These are phyloP conservation scores for Melanerpes formicivorus DNA, from an alignment of 2,113 vertebrate genomes.

Conservation along the genomic window DNA sequence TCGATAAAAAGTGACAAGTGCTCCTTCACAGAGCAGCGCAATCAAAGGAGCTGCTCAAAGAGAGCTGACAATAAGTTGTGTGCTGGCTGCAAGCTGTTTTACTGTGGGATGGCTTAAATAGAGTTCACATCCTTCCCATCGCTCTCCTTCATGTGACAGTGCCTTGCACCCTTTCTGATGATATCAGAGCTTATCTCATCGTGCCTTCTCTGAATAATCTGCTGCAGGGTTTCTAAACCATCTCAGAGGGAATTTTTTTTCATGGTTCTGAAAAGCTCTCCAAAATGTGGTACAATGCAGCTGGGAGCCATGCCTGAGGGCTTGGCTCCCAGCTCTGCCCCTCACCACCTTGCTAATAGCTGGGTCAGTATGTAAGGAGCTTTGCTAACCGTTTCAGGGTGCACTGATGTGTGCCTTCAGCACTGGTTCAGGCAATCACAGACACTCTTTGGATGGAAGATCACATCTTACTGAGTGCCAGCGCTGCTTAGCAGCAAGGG, in stretches of 20 bases:
- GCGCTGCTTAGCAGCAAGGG: neutral
- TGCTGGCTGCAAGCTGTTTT: constrained; percentile 6
- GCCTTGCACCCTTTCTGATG: constrained; percentile 2
- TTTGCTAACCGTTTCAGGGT: neutral
- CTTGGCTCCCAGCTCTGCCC: neutral
- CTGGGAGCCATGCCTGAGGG: neutral
- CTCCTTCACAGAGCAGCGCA: constrained; percentile 21
- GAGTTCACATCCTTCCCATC: constrained; percentile 32
- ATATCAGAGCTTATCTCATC: neutral
- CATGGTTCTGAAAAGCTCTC: neutral
- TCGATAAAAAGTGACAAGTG: constrained; percentile 56
- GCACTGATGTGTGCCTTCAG: neutral
- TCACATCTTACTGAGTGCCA: neutral
- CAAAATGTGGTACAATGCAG: neutral
- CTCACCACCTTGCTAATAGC: neutral
- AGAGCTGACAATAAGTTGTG: neutral
- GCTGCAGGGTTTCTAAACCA: neutral
- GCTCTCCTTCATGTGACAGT: neutral
- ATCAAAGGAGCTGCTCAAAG: constrained; percentile 36
- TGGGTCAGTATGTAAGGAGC: neutral
- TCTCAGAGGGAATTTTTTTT: neutral
- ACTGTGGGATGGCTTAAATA: neutral
- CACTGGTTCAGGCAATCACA: neutral
- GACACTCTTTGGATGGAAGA: neutral
- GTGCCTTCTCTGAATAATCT: neutral